A percentile compares a stretch with the other conserved stretches of the same genome.
Conservation (phyloP, 2,113 vertebrate species). For the Archilochus colubris region DNA sequence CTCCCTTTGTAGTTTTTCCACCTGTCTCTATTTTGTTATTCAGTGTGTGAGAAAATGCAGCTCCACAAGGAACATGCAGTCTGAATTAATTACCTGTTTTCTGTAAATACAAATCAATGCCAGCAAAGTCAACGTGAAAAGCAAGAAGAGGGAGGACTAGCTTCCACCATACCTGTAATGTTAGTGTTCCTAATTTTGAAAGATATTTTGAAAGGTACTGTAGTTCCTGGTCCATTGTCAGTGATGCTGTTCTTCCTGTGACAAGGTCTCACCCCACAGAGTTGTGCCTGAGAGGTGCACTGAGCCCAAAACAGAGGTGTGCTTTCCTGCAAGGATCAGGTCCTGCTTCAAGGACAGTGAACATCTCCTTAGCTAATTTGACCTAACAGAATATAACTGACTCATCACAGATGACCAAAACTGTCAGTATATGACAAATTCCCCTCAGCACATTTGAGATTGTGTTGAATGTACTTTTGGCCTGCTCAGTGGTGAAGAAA, state of each 20-base stretch:
- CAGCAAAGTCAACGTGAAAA: background rate
- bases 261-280: background rate
- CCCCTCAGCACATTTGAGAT: background rate
- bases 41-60: background rate
- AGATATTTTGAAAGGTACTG: background rate
- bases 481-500: background rate
- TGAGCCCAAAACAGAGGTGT: background rate
- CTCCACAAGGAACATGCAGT: background rate
- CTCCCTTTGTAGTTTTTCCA: conserved; percentile 27
- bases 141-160: background rate
- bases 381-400: background rate
- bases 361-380: background rate
- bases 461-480: background rate
- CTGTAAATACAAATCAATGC: conserved; percentile 24
- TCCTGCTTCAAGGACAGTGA: background rate
- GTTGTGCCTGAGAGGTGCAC: background rate
- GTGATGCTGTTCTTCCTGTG: background rate
- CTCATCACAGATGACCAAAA: background rate
- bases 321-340: background rate
- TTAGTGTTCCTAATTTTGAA: background rate
- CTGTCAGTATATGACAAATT: background rate
- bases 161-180: background rate
- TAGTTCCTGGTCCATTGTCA: background rate
- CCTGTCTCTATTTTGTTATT: background rate
- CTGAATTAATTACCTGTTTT: conserved; percentile 23